Percentiles rank a stretch among this genome's conserved stretches.
Conservation (phyloP, 2,113 vertebrate species). For the Pipa parva region DNA sequence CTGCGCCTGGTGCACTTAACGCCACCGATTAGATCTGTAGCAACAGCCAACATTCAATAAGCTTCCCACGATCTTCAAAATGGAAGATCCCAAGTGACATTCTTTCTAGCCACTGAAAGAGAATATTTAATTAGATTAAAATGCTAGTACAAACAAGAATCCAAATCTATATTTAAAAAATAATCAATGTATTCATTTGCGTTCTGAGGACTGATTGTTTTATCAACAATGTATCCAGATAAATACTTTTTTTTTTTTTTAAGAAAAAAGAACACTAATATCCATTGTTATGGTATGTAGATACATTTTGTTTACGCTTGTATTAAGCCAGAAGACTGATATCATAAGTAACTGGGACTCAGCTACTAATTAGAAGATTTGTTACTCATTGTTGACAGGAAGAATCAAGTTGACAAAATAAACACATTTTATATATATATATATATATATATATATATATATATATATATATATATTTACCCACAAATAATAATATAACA, state of each 20-base stretch:
- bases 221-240: constrained; percentile 3
- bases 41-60: constrained; percentile 1
- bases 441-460: too few relatives aligned
- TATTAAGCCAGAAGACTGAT: constrained; percentile 35
- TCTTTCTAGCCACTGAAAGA: neutral
- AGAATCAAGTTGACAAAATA: constrained; percentile 19
- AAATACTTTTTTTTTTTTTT: constrained; percentile 32
- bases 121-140: neutral
- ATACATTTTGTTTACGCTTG: constrained; percentile 26
- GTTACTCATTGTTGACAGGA: constrained; percentile 32
- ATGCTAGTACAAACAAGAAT: neutral
- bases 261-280: neutral
- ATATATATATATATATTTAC: too few relatives aligned
- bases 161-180: neutral
- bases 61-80: neutral
- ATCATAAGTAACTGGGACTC: constrained; percentile 36
- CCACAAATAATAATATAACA: too few relatives aligned
- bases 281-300: constrained; percentile 4
- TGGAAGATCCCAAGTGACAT: neutral
- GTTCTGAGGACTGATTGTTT: neutral
- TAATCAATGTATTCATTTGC: neutral
- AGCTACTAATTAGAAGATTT: constrained; percentile 29
- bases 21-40: neutral
- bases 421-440: constrained; percentile 12
- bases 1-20: too few relatives aligned